Evolutionary conservation across 2,113 vertebrate species (phyloP).

Genomic region (Oophaga pumilio): DNA sequence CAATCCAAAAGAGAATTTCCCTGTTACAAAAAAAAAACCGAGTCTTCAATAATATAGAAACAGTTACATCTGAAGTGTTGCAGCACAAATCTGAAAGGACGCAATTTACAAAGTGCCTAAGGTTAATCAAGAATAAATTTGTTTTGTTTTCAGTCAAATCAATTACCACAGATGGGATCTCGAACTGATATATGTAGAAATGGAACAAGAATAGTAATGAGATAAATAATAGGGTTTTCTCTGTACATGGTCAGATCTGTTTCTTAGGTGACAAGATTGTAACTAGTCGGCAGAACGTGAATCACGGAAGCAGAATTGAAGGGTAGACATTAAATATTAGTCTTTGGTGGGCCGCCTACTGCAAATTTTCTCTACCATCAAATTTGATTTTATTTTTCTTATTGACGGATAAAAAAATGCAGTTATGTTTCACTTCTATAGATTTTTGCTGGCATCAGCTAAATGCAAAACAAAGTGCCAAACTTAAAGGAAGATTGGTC

Average conservation of each 20-base stretch:
- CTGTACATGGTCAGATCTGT: conserved; percentile 20
- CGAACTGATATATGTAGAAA: conserved; percentile 39
- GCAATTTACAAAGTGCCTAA: conserved; percentile 51
- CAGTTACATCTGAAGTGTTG: conserved; percentile 40
- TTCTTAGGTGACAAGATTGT: conserved; percentile 39
- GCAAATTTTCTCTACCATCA: conserved; percentile 18
- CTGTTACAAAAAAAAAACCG: not conserved
- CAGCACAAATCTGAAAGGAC: conserved; percentile 41
- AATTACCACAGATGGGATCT: conserved; percentile 48
- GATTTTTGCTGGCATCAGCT: conserved; percentile 23
- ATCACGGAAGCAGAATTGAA: not conserved
- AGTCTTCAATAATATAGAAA: conserved; percentile 35
- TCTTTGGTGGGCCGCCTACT: conserved; percentile 3
- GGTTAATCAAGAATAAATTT: conserved; percentile 55
- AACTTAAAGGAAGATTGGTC: not conserved
- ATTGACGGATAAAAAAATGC: not conserved
- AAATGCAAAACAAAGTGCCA: conserved; percentile 28
- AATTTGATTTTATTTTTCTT: not conserved
- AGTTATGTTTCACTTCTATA: not conserved
- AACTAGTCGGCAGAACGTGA: conserved; percentile 4
- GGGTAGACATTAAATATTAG: not conserved
- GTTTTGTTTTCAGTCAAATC: conserved; percentile 55
- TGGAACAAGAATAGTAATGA: conserved; percentile 52
- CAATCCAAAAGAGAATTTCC: not conserved
- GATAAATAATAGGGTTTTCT: conserved; percentile 52